Evolutionary conservation across 2,888 invertebrate species (phyloP).

Genomic region (Polietes domitor): DNA sequence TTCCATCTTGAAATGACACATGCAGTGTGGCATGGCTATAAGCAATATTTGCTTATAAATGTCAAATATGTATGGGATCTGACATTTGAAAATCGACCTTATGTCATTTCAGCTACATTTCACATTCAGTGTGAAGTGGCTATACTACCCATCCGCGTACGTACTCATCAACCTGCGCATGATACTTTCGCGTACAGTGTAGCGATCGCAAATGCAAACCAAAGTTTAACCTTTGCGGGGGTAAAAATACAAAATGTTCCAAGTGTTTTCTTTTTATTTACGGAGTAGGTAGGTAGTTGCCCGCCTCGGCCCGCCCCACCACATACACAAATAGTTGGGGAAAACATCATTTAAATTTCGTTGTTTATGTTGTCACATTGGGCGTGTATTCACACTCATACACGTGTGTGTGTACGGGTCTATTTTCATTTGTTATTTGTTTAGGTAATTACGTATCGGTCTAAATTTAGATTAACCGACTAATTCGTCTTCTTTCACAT

Average conservation of each 20-base stretch:
- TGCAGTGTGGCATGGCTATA: too few relatives aligned
- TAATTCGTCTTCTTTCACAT: slow-evolving; percentile 17
- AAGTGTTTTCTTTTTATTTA: not conserved
- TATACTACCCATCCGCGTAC: too few relatives aligned
- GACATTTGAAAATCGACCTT: too few relatives aligned
- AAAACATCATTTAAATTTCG: not conserved
- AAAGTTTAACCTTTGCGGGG: slow-evolving; percentile 2
- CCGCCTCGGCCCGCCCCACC: not conserved
- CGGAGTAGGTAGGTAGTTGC: not conserved
- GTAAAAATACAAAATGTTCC: not conserved
- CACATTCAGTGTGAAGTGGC: too few relatives aligned
- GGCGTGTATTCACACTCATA: too few relatives aligned
- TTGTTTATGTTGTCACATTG: not conserved
- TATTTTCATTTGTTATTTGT: not conserved
- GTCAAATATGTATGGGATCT: too few relatives aligned
- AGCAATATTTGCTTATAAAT: too few relatives aligned
- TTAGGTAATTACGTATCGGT: slow-evolving; percentile 21
- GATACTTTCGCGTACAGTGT: not conserved
- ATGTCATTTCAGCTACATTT: too few relatives aligned
- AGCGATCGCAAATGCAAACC: not conserved
- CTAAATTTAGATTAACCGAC: slow-evolving; percentile 19
- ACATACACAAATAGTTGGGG: not conserved
- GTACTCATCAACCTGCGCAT: not conserved
- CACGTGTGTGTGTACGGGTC: not conserved
- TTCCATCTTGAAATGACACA: too few relatives aligned